phyloP scores from a whole-genome alignment of 2,797 vertebrate genomes.

The Xenops minutus region DNA sequence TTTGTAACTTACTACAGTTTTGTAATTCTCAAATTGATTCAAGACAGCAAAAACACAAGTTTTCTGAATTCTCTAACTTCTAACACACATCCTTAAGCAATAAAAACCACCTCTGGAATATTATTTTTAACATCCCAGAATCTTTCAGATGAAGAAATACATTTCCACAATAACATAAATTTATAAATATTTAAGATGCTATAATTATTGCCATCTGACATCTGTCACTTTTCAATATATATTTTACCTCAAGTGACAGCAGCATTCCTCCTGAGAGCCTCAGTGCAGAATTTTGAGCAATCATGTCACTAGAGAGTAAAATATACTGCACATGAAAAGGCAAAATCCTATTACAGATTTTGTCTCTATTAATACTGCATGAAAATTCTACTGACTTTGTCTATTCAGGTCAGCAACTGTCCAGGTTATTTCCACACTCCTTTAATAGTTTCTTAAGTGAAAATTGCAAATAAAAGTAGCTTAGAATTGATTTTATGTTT shows the following conservation, averaged over 20 bases:
- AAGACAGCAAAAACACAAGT: not conserved
- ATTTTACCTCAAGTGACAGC: constrained; percentile 6
- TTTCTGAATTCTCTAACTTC: not conserved
- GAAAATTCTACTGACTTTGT: not conserved
- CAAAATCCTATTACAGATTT: not conserved
- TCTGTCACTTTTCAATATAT: not conserved
- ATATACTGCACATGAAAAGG: not conserved
- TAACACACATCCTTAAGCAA: not conserved
- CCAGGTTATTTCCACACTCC: not conserved
- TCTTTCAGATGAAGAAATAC: not conserved
- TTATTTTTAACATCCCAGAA: not conserved
- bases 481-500: not conserved
- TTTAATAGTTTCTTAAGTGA: not conserved
- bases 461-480: not conserved
- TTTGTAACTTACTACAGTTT: not conserved
- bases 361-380: not conserved
- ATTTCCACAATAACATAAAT: not conserved
- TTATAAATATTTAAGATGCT: constrained; percentile 5
- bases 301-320: not conserved
- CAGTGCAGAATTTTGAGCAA: not conserved
- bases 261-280: not conserved
- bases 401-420: not conserved
- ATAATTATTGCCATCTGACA: not conserved
- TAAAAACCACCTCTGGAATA: not conserved
- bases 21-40: not conserved